These are phyloP conservation scores for Lontra canadensis DNA, from an alignment of 2,113 vertebrate species.

Conservation along the genomic window DNA sequence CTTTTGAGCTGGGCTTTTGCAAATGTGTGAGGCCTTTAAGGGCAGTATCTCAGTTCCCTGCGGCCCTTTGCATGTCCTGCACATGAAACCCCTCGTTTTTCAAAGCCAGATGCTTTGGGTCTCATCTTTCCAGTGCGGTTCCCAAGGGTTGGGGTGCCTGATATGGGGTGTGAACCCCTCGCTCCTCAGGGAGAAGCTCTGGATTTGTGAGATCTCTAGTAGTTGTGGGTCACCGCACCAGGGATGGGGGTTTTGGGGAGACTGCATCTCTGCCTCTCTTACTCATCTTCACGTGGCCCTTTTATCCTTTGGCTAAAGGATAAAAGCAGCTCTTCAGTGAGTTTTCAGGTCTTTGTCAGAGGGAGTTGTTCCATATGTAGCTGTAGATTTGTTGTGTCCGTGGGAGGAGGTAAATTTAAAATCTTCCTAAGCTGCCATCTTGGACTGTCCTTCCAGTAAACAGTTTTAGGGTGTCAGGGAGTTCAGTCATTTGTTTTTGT, in stretches of 20 bases:
- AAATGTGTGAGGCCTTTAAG: neutral
- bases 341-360: neutral
- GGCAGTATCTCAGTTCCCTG: neutral
- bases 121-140: neutral
- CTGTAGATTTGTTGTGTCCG: neutral
- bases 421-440: neutral
- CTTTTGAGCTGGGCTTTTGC: neutral
- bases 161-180: neutral
- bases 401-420: neutral
- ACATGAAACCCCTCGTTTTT: neutral
- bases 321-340: neutral
- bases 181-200: neutral
- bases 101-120: neutral
- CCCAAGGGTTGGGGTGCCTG: neutral
- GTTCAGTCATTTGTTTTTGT: constrained; percentile 7
- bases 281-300: neutral
- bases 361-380: neutral
- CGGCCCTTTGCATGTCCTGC: neutral
- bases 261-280: neutral
- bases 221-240: neutral
- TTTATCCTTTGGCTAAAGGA: neutral
- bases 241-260: neutral
- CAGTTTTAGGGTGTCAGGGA: neutral
- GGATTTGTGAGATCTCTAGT: neutral
- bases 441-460: neutral